phyloP scores from a whole-genome alignment of 1,140 invertebrate genomes.

The Himalopsyche phryganea region DNA sequence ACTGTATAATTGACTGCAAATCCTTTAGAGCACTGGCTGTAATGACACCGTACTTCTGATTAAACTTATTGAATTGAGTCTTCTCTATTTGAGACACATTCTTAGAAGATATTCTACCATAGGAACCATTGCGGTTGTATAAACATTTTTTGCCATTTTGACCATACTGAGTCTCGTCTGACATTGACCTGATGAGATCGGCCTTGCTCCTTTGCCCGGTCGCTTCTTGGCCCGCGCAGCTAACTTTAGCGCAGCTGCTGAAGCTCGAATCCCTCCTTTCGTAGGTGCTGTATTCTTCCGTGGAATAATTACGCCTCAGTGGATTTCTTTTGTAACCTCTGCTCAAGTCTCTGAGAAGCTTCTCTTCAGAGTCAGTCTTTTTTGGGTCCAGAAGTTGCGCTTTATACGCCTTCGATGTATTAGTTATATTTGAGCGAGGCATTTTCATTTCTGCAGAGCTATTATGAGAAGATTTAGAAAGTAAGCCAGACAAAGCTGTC shows the following conservation, averaged over 20 bases:
- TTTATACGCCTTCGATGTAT: too few species aligned
- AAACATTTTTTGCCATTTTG: background rate
- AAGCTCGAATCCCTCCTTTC: conserved; percentile 1
- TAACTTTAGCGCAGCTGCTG: too few species aligned
- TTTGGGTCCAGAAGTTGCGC: too few species aligned
- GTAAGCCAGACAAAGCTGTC: background rate
- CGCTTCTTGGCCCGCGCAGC: background rate
- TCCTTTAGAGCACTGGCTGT: conserved; percentile 50
- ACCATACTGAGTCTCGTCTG: conserved; percentile 6
- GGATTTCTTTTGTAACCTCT: conserved; percentile 8
- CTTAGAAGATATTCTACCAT: background rate
- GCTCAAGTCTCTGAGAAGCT: background rate
- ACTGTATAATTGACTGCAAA: conserved; percentile 47
- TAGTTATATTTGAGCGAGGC: too few species aligned
- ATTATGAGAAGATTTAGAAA: background rate
- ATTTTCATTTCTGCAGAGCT: too few species aligned
- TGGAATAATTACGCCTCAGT: conserved; percentile 2
- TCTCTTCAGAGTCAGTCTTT: too few species aligned
- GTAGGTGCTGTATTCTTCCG: conserved; percentile 11
- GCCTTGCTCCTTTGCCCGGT: background rate
- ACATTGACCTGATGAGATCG: conserved; percentile 14
- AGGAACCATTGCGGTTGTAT: background rate
- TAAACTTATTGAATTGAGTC: conserved; percentile 7
- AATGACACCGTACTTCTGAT: conserved; percentile 44
- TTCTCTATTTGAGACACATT: background rate